A percentile compares a stretch with the other conserved stretches of the same genome.
phyloP scores from a whole-genome alignment of 2,113 vertebrate species.

The Tetrao urogallus region DNA sequence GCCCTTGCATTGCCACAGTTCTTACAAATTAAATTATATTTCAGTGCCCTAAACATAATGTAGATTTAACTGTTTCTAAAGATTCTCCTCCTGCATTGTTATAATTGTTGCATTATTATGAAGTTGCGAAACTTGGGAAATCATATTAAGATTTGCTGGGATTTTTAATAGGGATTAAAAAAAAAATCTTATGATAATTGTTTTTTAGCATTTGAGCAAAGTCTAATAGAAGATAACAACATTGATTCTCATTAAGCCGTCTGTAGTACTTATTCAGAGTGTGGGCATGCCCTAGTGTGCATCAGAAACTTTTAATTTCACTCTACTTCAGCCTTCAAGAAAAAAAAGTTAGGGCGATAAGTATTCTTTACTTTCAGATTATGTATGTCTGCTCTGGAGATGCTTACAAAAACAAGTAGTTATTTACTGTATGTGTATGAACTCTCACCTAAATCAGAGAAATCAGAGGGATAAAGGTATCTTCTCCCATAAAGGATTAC shows the following conservation, averaged over 20 bases:
- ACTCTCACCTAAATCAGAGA: neutral
- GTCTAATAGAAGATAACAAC: neutral
- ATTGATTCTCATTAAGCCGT: neutral
- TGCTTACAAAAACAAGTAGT: neutral
- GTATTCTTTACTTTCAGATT: neutral
- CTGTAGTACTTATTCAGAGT: neutral
- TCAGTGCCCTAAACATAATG: neutral
- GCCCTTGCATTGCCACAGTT: neutral
- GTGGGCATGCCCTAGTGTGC: fast-evolving
- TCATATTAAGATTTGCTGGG: neutral
- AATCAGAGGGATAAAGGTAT: neutral
- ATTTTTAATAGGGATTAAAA: neutral
- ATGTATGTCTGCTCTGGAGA: neutral
- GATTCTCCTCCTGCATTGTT: fast-evolving
- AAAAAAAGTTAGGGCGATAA: neutral
- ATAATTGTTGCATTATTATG: neutral
- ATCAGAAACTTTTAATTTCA: neutral
- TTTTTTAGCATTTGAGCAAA: neutral
- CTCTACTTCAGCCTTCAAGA: neutral
- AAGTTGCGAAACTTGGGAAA: neutral
- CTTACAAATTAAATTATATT: neutral
- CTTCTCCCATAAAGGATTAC: neutral
- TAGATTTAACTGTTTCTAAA: neutral
- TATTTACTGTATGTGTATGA: neutral
- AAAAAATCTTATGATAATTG: neutral